These are phyloP conservation scores for Drosophila rellima DNA, from an alignment of 2,888 invertebrate genomes.

Conservation along the genomic window DNA sequence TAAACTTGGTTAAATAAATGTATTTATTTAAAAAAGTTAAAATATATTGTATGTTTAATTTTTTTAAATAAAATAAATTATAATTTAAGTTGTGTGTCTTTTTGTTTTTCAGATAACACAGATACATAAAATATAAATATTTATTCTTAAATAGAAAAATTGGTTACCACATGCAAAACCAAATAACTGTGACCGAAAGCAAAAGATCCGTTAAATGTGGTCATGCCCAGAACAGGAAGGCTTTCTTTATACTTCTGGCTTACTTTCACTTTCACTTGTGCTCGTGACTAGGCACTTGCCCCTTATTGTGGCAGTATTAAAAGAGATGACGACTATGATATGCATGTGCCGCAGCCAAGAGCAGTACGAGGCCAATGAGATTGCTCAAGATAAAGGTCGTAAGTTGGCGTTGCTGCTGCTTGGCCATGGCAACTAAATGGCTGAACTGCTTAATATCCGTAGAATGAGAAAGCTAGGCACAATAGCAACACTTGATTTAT, in stretches of 20 bases:
- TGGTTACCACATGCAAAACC: slow-evolving; percentile 23
- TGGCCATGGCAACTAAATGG: slow-evolving; percentile 21
- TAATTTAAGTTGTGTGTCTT: neutral
- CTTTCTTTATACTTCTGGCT: slow-evolving; percentile 29
- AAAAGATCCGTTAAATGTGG: slow-evolving; percentile 32
- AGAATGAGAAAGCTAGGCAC: slow-evolving; percentile 33
- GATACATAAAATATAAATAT: neutral
- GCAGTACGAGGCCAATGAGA: slow-evolving; percentile 48
- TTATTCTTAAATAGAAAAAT: neutral
- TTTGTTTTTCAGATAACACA: neutral
- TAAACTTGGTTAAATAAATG: too few species aligned
- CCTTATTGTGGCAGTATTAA: slow-evolving; percentile 57
- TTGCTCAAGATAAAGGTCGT: slow-evolving; percentile 69
- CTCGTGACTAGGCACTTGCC: slow-evolving; percentile 14
- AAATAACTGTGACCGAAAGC: slow-evolving; percentile 38
- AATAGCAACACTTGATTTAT: slow-evolving; percentile 73
- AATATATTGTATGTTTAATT: too few species aligned
- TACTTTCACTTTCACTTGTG: slow-evolving; percentile 48
- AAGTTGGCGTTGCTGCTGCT: slow-evolving; percentile 33
- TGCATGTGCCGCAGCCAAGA: slow-evolving; percentile 61
- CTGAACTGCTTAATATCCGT: slow-evolving; percentile 40
- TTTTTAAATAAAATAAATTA: neutral
- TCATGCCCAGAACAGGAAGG: slow-evolving; percentile 40
- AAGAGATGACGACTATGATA: slow-evolving; percentile 78
- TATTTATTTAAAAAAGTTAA: too few species aligned